Evolutionary conservation across 2,797 vertebrate genomes (phyloP).

Genomic region (Enteromius paludinosus): DNA sequence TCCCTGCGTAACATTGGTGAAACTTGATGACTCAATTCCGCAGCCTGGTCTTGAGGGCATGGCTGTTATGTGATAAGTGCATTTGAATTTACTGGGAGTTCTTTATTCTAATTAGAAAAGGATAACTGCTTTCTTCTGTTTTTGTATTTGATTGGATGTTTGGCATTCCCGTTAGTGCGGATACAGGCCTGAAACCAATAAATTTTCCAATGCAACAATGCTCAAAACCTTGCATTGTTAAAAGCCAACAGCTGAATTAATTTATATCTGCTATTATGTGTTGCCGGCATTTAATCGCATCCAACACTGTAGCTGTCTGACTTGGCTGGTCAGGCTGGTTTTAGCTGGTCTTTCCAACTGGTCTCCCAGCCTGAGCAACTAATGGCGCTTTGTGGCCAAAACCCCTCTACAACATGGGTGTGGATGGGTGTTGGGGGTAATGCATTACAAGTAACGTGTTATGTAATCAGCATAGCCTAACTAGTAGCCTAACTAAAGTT

Average conservation of each 20-base stretch:
- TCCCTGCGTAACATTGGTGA: not conserved
- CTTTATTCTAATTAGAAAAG: not conserved
- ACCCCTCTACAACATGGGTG: no score
- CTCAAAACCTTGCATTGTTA: not conserved
- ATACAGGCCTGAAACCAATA: not conserved
- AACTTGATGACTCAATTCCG: constrained; percentile 34
- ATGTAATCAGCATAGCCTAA: no score
- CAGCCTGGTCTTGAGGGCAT: constrained; percentile 20
- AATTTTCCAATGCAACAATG: not conserved
- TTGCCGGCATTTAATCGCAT: no score
- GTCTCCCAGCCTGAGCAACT: no score
- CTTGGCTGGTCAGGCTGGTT: no score
- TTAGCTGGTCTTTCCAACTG: no score
- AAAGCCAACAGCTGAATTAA: not conserved
- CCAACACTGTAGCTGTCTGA: no score
- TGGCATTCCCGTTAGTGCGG: not conserved
- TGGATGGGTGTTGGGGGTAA: no score
- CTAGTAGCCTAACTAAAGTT: no score
- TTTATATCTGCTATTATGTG: not conserved
- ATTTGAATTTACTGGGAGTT: not conserved
- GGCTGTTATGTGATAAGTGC: not conserved
- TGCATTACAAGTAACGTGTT: no score
- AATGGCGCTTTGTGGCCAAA: no score
- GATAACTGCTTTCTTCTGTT: not conserved
- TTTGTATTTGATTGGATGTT: not conserved